Evolutionary conservation across 2,888 invertebrate genomes (phyloP).

Genomic region (Priocnemis perturbator): DNA sequence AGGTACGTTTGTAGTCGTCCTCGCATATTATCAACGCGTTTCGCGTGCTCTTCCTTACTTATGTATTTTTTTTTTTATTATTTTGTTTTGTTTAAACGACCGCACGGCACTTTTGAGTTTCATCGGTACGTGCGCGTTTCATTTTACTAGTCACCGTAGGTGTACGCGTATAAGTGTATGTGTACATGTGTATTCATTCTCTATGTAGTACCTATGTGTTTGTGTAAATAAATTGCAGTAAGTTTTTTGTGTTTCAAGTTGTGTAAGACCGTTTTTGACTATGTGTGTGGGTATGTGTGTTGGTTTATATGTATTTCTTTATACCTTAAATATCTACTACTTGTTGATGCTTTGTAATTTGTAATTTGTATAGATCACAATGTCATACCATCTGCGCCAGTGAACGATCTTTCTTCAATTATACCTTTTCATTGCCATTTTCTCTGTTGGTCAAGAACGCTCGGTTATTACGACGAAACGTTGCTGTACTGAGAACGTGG

Average conservation of each 20-base stretch:
- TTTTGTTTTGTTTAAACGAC: conserved; percentile 12
- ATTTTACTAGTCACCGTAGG: conserved; percentile 35
- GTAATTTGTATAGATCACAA: conserved; percentile 72
- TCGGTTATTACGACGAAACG: neutral
- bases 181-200: conserved; percentile 5
- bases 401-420: conserved; percentile 57
- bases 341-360: conserved; percentile 72
- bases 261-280: too few species aligned
- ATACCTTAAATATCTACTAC: conserved; percentile 71
- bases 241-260: too few species aligned
- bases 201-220: conserved; percentile 18
- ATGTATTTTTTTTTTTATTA: conserved; percentile 8
- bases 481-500: too few species aligned
- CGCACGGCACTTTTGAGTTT: neutral
- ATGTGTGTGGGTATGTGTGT: conserved; percentile 10
- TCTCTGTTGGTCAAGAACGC: conserved; percentile 5
- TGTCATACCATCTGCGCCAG: conserved; percentile 71
- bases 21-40: conserved; percentile 34
- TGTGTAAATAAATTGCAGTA: conserved; percentile 16
- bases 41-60: neutral
- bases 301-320: conserved; percentile 38
- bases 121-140: conserved; percentile 31
- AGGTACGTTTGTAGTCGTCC: conserved; percentile 68
- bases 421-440: conserved; percentile 60
- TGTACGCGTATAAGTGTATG: conserved; percentile 18